These are phyloP conservation scores for Eupithecia centaureata DNA, from an alignment of 2,888 invertebrate genomes.

Conservation along the genomic window DNA sequence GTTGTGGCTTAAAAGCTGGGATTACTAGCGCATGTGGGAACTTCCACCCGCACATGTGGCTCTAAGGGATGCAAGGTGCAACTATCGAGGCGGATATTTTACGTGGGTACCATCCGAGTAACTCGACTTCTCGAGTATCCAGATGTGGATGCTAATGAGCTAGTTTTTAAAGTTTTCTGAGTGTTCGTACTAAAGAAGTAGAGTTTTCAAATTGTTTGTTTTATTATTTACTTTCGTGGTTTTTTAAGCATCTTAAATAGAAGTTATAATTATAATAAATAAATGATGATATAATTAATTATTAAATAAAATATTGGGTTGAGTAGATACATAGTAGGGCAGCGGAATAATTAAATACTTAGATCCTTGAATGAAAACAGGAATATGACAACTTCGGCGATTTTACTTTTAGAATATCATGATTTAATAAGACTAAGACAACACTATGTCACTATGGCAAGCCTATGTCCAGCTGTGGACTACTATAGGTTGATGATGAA, in stretches of 20 bases:
- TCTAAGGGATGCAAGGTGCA: constrained; percentile 60
- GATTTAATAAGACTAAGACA: too few relatives aligned
- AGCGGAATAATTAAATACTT: background rate
- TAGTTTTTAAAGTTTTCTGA: background rate
- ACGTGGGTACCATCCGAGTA: constrained; percentile 12
- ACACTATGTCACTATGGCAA: too few relatives aligned
- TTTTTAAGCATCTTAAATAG: background rate
- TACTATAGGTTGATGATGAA: too few relatives aligned
- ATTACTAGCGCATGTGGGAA: constrained; percentile 64
- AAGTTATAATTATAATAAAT: too few relatives aligned
- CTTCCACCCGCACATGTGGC: constrained; percentile 50
- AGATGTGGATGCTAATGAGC: constrained; percentile 28
- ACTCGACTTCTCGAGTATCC: constrained; percentile 39
- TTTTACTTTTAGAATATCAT: too few relatives aligned
- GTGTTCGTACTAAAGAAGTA: background rate
- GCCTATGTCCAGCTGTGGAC: too few relatives aligned
- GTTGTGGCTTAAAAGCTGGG: constrained; percentile 52
- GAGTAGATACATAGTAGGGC: background rate
- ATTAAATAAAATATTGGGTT: too few relatives aligned
- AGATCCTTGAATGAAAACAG: too few relatives aligned
- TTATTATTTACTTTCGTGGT: background rate
- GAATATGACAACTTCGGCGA: too few relatives aligned
- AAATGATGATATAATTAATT: too few relatives aligned
- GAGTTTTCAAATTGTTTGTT: background rate
- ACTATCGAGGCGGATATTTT: constrained; percentile 44